Evolutionary conservation across 1,140 invertebrate genomes (phyloP), one percentile per base, ranked within the genome.

Genomic region (Pinna nobilis): DNA sequence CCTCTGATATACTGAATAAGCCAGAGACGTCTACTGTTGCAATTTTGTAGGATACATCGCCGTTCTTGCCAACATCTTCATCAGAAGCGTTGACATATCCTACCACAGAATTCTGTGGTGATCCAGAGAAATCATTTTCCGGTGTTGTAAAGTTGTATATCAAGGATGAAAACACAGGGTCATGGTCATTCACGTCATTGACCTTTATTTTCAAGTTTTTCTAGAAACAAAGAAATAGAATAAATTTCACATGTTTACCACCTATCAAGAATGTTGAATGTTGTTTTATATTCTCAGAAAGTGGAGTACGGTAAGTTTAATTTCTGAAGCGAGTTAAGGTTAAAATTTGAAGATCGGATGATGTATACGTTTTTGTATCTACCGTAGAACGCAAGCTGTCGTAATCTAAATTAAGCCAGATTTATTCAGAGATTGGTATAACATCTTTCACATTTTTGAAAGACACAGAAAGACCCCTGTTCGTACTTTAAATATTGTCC

Each of bases 141-240:
- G 94, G 95, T 28, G 97, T 92, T 82, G 94, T 93, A 1, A 95
- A 93, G 81, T 92, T 92, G 84, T 97, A 97, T 0, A 95, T 94
- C 4, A 92, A 89, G 32, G 94, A 88, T 30, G 94, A 91, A 87
- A 98, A 98, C 0, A 94, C 88, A 1, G 97, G 97, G 0, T 94
- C 88, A 89, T 98, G 97, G 83, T 98, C 96, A 88, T 98, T 98
- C 5, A 93, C 93, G 87, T 98, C 97, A 0, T 94, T 95, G 0
- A 98, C 94, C 84, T 95, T 95, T 28, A 98, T 33, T 4, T 13
- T 15, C 32, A 49, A 65, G 32, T n/a, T 25, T 3, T 33, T 7
- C 59, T 63, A 25, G 6, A 63, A 63, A 63, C 25, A 9, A 63
- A 63, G 37, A 44, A 44, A 44, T 44, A n/a, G 39, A 44, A n/a